These are phyloP conservation scores for Oligia fasciuncula DNA, from an alignment of 2,888 invertebrate species.

Conservation along the genomic window DNA sequence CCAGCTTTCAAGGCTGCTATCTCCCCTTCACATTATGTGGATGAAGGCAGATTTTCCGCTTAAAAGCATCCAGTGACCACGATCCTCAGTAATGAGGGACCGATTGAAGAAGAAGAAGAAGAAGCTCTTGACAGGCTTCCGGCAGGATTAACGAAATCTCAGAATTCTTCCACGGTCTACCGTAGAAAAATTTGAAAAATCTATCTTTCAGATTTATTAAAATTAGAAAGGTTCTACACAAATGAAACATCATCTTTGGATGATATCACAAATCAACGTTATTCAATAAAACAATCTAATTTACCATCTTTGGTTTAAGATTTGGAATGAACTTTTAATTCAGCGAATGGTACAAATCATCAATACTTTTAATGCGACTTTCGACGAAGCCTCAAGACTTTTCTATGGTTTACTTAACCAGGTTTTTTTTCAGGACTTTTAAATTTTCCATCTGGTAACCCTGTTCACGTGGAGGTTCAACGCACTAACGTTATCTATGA, in stretches of 20 bases:
- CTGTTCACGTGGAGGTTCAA: conserved; percentile 58
- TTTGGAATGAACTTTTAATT: not conserved
- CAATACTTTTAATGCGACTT: not conserved
- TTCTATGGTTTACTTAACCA: not conserved
- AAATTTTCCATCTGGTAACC: not conserved
- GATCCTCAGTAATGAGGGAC: no score
- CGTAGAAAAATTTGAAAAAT: no score
- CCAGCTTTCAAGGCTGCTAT: no score
- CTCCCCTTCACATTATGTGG: no score
- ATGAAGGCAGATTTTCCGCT: no score
- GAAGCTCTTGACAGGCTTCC: not conserved
- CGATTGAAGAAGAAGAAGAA: not conserved
- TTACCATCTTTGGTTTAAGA: not conserved
- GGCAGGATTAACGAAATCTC: not conserved
- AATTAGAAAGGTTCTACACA: not conserved
- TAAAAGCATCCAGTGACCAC: no score
- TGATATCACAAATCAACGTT: not conserved
- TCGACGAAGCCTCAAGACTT: not conserved
- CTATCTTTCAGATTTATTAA: not conserved
- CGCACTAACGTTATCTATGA: conserved; percentile 59
- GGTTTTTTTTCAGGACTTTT: not conserved
- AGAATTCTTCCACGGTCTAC: not conserved
- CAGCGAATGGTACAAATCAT: not conserved
- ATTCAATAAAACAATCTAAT: not conserved
- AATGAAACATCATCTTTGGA: not conserved